phyloP scores from a whole-genome alignment of 2,888 invertebrate species.

The Watsonalla binaria region DNA sequence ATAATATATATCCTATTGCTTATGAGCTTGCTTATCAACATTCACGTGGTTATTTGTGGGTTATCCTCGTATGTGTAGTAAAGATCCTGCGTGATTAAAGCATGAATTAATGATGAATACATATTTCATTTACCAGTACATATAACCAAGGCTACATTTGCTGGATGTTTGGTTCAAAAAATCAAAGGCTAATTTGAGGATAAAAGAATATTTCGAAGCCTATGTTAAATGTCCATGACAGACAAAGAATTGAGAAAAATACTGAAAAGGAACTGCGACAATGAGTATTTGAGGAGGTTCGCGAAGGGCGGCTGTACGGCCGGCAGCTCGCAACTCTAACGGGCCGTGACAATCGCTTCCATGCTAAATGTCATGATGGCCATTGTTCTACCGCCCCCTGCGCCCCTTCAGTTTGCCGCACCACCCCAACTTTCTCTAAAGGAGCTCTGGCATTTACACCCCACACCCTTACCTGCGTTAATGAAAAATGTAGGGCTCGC shows the following conservation, averaged over 20 bases:
- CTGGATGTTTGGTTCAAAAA: not conserved
- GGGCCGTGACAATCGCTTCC: slow-evolving; percentile 75
- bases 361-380: slow-evolving; percentile 78
- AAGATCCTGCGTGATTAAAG: not conserved
- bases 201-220: slow-evolving; percentile 7
- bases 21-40: slow-evolving; percentile 28
- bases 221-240: slow-evolving; percentile 26
- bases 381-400: slow-evolving; percentile 62
- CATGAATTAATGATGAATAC: not conserved
- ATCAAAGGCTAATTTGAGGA: not conserved
- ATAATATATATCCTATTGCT: slow-evolving; percentile 44
- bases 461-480: slow-evolving; percentile 55
- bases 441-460: slow-evolving; percentile 66
- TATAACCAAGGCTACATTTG: not conserved
- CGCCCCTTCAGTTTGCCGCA: slow-evolving; percentile 31
- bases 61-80: not conserved
- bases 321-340: slow-evolving; percentile 62
- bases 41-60: not conserved
- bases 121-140: not conserved
- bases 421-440: slow-evolving; percentile 49
- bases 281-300: slow-evolving; percentile 53
- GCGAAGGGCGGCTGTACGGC: slow-evolving; percentile 60
- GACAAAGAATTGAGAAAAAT: slow-evolving; percentile 29
- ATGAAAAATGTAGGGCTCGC: slow-evolving; percentile 57
- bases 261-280: slow-evolving; percentile 39